phyloP scores from a whole-genome alignment of 1,140 invertebrate species.

The Zaprionus ghesquierei region DNA sequence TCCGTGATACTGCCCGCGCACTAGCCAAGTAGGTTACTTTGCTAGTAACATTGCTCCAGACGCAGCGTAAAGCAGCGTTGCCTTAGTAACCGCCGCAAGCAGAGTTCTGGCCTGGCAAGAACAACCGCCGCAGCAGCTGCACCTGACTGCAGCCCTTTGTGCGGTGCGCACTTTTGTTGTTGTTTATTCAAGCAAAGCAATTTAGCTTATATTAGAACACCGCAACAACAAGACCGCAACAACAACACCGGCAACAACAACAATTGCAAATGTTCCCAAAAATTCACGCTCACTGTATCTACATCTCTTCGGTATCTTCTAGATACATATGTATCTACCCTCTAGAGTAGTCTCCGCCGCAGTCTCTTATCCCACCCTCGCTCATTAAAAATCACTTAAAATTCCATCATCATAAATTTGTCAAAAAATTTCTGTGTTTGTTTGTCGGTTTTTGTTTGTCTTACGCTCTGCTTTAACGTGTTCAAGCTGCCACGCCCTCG shows the following conservation, averaged over 20 bases:
- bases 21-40: too few species aligned
- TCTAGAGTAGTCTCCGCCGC: neutral
- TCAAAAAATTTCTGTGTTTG: conserved; percentile 57
- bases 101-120: too few species aligned
- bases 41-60: too few species aligned
- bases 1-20: too few species aligned
- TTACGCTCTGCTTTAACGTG: conserved; percentile 30
- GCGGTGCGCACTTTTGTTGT: neutral
- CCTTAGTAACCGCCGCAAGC: too few species aligned
- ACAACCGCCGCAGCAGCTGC: conserved; percentile 26
- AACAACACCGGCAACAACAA: conserved; percentile 5
- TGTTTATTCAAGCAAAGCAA: conserved; percentile 44
- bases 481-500: neutral
- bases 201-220: conserved; percentile 51
- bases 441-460: neutral
- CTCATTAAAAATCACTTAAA: conserved; percentile 83
- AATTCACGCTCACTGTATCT: conserved; percentile 2
- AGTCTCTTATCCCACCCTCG: conserved; percentile 21
- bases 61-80: too few species aligned
- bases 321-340: conserved; percentile 9
- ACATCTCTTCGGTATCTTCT: neutral
- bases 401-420: conserved; percentile 83
- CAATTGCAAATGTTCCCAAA: conserved; percentile 13
- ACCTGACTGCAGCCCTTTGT: conserved; percentile 46
- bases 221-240: conserved; percentile 9